phyloP scores from a whole-genome alignment of 2,888 invertebrate genomes.

The Scaptomyza cyrtandrae region DNA sequence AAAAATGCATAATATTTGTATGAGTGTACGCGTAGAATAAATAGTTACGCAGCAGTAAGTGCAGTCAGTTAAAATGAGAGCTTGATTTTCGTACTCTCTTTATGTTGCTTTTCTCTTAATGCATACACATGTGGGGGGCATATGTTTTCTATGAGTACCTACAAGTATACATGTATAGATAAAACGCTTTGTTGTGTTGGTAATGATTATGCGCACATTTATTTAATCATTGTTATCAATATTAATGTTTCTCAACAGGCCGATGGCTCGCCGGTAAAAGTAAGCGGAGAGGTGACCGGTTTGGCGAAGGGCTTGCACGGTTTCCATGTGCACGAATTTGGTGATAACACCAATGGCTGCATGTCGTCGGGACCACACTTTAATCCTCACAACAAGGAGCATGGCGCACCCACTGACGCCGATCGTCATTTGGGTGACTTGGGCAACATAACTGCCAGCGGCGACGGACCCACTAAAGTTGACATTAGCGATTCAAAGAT shows the following conservation, averaged over 20 bases:
- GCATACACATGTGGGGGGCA: not conserved
- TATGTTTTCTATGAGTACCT: not conserved
- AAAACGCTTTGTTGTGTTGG: not conserved
- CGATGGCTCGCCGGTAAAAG: constrained; percentile 88
- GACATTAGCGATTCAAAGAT: constrained; percentile 88
- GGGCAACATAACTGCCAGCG: constrained; percentile 92
- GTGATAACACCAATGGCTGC: constrained; percentile 97
- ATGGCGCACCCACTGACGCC: constrained; percentile 91
- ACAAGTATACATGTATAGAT: not conserved
- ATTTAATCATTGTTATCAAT: constrained; percentile 24
- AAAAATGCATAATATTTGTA: constrained; percentile 16
- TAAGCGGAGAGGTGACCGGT: constrained; percentile 93
- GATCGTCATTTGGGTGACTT: constrained; percentile 95
- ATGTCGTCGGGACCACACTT: constrained; percentile 97
- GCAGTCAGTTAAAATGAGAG: not conserved
- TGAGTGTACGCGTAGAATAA: not conserved
- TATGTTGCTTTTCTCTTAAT: not conserved
- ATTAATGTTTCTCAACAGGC: constrained; percentile 80
- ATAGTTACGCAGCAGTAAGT: not conserved
- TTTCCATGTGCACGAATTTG: constrained; percentile 98
- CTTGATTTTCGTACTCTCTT: not conserved
- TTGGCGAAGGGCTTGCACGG: constrained; percentile 89
- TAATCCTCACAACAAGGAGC: constrained; percentile 92
- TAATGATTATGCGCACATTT: constrained; percentile 30
- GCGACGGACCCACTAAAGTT: constrained; percentile 87